Evolutionary conservation across 1,140 invertebrate genomes (phyloP).

Genomic region (Tyrophagus putrescentiae): DNA sequence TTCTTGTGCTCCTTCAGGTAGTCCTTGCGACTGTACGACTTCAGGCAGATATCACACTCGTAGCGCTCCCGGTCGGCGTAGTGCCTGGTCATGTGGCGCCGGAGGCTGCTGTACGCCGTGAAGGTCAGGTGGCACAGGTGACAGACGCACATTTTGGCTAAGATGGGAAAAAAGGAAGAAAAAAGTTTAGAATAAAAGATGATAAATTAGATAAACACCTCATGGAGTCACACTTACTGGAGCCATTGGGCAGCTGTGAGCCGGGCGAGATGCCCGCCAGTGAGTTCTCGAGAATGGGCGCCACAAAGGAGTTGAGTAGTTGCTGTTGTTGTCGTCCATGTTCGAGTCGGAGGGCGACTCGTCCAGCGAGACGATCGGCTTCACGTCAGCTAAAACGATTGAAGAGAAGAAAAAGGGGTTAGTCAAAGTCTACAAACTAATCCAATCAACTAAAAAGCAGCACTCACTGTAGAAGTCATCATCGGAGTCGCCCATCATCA

Average conservation of each 20-base stretch:
- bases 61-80: conserved; percentile 28
- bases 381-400: conserved; percentile 14
- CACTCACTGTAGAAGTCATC: conserved; percentile 18
- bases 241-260: not conserved
- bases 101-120: conserved; percentile 24
- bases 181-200: not conserved
- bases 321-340: not conserved
- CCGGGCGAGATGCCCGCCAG: not conserved
- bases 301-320: conserved; percentile 6
- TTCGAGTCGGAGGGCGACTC: conserved; percentile 19
- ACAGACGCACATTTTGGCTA: conserved; percentile 24
- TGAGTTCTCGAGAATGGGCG: conserved; percentile 13
- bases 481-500: conserved; percentile 14
- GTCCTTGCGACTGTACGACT: conserved; percentile 28
- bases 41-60: conserved; percentile 28
- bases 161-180: not conserved
- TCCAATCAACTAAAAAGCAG: not conserved
- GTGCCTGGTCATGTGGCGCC: conserved; percentile 27
- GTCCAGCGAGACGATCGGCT: conserved; percentile 24
- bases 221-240: too few species aligned
- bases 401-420: not conserved
- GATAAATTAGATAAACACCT: not conserved
- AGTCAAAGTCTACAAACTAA: too few species aligned
- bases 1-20: conserved; percentile 29
- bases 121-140: conserved; percentile 25